A percentile compares a stretch with the other conserved stretches of the same genome.
Conservation (phyloP, 2,797 vertebrate species). For the Pseudocheirus occidentalis region DNA sequence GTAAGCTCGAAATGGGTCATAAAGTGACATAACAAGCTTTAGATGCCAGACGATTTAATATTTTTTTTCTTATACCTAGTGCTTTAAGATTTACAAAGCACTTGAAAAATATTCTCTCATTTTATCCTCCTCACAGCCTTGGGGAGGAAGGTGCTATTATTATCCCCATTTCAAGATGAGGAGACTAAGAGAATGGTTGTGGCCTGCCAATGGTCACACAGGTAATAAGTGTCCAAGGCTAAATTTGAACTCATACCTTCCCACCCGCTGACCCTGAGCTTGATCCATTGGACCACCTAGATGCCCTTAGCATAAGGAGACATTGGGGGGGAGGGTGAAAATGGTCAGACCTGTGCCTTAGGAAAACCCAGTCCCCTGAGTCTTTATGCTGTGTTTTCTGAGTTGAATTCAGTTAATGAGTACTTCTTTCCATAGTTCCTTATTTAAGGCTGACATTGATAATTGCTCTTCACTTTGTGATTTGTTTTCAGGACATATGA, state of each 20-base stretch:
- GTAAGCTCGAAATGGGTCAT: not conserved
- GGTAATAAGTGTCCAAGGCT: not conserved
- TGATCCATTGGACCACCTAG: not conserved
- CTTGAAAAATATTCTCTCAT: not conserved
- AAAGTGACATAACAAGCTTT: not conserved
- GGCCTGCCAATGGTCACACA: not conserved
- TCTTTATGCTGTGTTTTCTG: not conserved
- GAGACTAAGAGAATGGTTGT: not conserved
- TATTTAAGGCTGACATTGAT: slow-evolving; percentile 11
- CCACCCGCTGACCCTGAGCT: not conserved
- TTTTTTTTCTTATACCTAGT: not conserved
- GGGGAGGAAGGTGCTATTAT: not conserved
- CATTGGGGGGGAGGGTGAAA: not conserved
- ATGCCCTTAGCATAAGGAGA: not conserved
- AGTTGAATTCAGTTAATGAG: not conserved
- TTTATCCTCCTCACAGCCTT: not conserved
- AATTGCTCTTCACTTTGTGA: slow-evolving; percentile 32
- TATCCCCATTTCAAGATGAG: not conserved
- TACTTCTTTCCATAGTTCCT: slow-evolving; percentile 16
- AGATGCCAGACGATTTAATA: not conserved
- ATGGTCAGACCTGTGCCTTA: not conserved
- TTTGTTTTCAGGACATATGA: not conserved
- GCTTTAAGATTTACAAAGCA: not conserved
- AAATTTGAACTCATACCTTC: not conserved
- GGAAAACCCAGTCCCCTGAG: not conserved